Evolutionary conservation across 2,797 vertebrate species (phyloP), one percentile per base, ranked within the genome.

Genomic region (Sternotherus odoratus): DNA sequence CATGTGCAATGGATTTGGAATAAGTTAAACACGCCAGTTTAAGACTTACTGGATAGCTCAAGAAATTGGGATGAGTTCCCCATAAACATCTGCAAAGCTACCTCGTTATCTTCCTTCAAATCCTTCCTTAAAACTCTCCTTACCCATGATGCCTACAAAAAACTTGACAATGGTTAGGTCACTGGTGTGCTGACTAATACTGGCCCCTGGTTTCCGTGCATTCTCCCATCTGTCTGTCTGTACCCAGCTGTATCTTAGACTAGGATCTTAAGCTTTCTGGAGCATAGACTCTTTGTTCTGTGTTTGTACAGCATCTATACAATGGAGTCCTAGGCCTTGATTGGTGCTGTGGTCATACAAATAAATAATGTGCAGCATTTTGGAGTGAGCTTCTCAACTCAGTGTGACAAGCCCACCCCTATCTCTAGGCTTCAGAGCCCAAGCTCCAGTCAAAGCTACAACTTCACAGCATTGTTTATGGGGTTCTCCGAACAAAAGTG

Each of bases 21-120:
- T 12, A 1, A 3, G 33, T 53, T 57, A 33, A 13, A 11, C 1
- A 0, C 0, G 1, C 36, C 74, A 16, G n/a, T 10, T 16, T 30
- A 50, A 86, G 53, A 43, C 54, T 39, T 3, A 48, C 66, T 69
- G 0, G 2, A 74, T 49, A 75, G 19, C 10, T 48, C 49, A 87
- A n/a, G 1, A 1, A 9, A 30, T 46, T 49, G 50, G 7, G 60
- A 36, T 4, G 1, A n/a, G 17, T 16, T 66, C 60, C 60, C 60
- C 60, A 36, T 66, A 36, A 66, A n/a, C 60, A 66, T n/a, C 33
- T 17, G 36, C 60, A 66, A 66, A 36, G 60, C 60, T 66, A 36
- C 16, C 17, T 66, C 17, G 5, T 63, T 19, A 66, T 66, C 30
- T 33, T 63, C 15, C 30, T 60, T 63, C 60, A 63, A n/a, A 63